phyloP scores from a whole-genome alignment of 1,140 invertebrate genomes.

The Eueides isabella region DNA sequence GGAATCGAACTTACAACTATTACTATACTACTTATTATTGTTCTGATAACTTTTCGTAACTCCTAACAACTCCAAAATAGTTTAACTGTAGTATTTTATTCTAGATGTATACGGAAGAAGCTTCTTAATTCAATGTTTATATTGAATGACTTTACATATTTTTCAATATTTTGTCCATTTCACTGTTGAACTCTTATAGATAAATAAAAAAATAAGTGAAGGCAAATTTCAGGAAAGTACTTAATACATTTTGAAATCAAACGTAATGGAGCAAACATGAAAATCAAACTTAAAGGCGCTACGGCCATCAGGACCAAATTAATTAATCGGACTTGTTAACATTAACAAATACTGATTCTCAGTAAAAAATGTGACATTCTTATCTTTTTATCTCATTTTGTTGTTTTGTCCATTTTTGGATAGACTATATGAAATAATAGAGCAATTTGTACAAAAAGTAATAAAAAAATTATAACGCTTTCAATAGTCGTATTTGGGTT shows the following conservation, averaged over 20 bases:
- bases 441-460: not conserved
- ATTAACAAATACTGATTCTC: not conserved
- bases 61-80: no score
- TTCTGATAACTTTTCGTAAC: no score
- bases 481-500: not conserved
- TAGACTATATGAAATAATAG: no score
- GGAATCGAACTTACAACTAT: no score
- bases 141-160: no score
- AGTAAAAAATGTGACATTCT: not conserved
- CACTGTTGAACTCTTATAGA: not conserved
- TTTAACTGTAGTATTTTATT: no score
- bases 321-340: not conserved
- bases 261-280: slow-evolving; percentile 16
- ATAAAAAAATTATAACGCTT: not conserved
- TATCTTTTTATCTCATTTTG: no score
- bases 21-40: no score
- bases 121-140: no score
- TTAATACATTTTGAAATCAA: slow-evolving; percentile 11
- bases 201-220: not conserved
- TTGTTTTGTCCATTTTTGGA: no score
- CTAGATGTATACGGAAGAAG: no score
- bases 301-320: not conserved
- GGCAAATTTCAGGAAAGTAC: not conserved
- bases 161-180: not conserved
- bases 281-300: slow-evolving; percentile 13